phyloP scores from a whole-genome alignment of 2,888 invertebrate species.

The Horisme vitalbata region DNA sequence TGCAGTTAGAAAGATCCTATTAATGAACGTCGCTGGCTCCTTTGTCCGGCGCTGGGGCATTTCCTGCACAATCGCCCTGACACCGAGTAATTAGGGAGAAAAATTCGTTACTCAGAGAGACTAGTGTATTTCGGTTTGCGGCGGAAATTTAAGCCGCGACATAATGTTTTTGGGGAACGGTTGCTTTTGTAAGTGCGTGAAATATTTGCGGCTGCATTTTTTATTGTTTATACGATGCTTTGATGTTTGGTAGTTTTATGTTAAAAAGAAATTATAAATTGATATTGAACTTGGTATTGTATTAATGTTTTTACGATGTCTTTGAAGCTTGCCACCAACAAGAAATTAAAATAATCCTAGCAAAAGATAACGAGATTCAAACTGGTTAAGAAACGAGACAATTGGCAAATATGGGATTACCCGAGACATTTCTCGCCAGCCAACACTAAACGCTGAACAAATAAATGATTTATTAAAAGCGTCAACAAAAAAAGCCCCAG shows the following conservation, averaged over 20 bases:
- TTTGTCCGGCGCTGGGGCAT: conserved; percentile 72
- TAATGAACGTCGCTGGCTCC: conserved; percentile 77
- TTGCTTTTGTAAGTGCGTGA: not conserved
- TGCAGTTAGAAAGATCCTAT: conserved; percentile 82
- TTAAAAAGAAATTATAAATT: no score
- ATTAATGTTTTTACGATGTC: no score
- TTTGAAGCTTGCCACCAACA: no score
- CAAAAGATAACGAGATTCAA: no score
- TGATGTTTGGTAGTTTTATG: not conserved
- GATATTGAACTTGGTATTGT: no score
- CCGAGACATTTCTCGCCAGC: conserved; percentile 14
- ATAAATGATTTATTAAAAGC: conserved; percentile 30
- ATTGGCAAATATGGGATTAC: not conserved
- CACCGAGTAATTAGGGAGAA: conserved; percentile 81
- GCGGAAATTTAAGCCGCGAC: conserved; percentile 24
- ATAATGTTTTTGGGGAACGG: conserved; percentile 4
- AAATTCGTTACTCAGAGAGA: conserved; percentile 72
- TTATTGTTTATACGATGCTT: not conserved
- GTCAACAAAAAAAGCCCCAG: conserved; percentile 31
- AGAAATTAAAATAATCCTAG: no score
- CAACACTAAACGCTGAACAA: conserved; percentile 25
- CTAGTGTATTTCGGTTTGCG: conserved; percentile 63
- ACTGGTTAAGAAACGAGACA: no score
- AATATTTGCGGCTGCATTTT: conserved; percentile 1
- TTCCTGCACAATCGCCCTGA: conserved; percentile 79